These are phyloP conservation scores for Typhlichthys subterraneus DNA, from an alignment of 2,797 vertebrate genomes.

Conservation along the genomic window DNA sequence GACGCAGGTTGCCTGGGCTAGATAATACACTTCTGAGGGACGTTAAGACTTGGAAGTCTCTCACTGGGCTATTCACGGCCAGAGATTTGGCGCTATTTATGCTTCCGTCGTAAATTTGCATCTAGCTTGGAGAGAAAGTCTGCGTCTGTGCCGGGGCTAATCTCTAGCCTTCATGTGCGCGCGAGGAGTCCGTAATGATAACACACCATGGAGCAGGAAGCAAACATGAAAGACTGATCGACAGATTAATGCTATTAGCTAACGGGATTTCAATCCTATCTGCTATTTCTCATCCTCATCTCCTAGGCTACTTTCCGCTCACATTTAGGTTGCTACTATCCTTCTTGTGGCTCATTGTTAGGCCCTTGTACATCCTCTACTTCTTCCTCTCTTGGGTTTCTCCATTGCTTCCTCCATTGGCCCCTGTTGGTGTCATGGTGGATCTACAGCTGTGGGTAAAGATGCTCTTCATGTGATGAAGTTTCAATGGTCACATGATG, in stretches of 20 bases:
- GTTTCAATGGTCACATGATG: slow-evolving; percentile 66
- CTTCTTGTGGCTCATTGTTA: not conserved
- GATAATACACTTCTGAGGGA: slow-evolving; percentile 90
- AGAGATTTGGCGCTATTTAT: slow-evolving; percentile 85
- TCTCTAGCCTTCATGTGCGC: slow-evolving; percentile 80
- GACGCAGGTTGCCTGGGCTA: slow-evolving; percentile 82
- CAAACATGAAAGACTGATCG: slow-evolving; percentile 70
- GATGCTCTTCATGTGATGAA: slow-evolving; percentile 66
- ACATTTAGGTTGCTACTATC: slow-evolving; percentile 9
- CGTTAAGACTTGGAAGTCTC: slow-evolving; percentile 87
- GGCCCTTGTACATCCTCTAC: not conserved
- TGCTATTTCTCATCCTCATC: slow-evolving; percentile 34
- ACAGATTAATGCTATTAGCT: slow-evolving; percentile 80
- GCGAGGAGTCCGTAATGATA: slow-evolving; percentile 82
- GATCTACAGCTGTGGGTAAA: slow-evolving; percentile 60
- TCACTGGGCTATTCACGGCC: slow-evolving; percentile 82
- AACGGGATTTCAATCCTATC: slow-evolving; percentile 67
- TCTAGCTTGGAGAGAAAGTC: slow-evolving; percentile 75
- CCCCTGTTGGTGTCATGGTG: slow-evolving; percentile 38
- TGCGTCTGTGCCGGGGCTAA: slow-evolving; percentile 80
- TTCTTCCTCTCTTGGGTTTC: slow-evolving; percentile 15
- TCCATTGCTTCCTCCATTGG: slow-evolving; percentile 48
- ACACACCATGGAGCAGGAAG: slow-evolving; percentile 32
- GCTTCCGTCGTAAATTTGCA: slow-evolving; percentile 86
- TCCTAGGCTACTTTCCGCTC: slow-evolving; percentile 5